Percentiles rank a stretch among this genome's conserved stretches.
phyloP scores from a whole-genome alignment of 1,140 invertebrate genomes.

The Caligus rogercresseyi region DNA sequence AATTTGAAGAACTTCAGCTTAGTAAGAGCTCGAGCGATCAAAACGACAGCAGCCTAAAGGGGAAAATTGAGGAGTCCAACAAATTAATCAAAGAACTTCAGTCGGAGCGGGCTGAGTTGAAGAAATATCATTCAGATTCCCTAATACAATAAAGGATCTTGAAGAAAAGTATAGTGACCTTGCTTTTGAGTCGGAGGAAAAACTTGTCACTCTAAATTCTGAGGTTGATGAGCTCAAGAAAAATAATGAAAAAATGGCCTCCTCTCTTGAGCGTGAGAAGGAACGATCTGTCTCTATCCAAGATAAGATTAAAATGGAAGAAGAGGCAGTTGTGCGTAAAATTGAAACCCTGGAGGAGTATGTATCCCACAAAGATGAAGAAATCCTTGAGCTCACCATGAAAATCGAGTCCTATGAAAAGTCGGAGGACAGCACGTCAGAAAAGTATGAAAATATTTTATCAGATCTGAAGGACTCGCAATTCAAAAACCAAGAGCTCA shows the following conservation, averaged over 20 bases:
- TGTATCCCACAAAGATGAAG: not conserved
- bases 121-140: not conserved
- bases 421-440: not conserved
- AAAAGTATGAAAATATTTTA: not conserved
- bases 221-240: not conserved
- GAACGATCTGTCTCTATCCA: not conserved
- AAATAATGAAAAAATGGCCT: not conserved
- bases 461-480: not conserved
- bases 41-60: not conserved
- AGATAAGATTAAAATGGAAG: constrained; percentile 12
- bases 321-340: constrained; percentile 4
- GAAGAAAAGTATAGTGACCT: not conserved
- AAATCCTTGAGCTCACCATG: not conserved
- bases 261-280: not conserved
- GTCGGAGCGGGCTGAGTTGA: not conserved
- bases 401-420: not conserved
- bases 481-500: not conserved
- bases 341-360: constrained; percentile 2
- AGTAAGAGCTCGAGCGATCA: not conserved
- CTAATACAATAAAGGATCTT: not conserved
- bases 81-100: constrained; percentile 11
- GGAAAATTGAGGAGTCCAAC: constrained; percentile 5
- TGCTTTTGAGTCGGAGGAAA: not conserved
- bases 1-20: not conserved
- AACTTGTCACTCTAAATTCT: not conserved